Evolutionary conservation across 2,797 vertebrate species (phyloP).

Genomic region (Xenops minutus): DNA sequence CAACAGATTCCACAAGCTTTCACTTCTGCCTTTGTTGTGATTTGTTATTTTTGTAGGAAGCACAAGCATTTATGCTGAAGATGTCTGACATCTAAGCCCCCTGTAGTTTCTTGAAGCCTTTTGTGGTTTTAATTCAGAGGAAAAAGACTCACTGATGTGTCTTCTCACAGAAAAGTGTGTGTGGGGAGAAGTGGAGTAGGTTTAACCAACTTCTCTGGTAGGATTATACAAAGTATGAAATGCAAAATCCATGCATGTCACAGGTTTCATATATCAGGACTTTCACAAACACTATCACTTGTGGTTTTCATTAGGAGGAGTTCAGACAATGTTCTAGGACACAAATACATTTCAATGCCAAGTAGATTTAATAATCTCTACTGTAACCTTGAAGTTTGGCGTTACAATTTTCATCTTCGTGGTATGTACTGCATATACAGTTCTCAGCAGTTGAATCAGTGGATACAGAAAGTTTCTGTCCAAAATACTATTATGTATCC

Average conservation of each 20-base stretch:
- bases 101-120: background rate
- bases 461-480: background rate
- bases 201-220: background rate
- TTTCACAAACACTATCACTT: background rate
- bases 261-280: background rate
- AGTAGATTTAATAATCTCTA: background rate
- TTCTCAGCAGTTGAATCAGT: background rate
- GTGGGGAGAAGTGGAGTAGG: too few species aligned
- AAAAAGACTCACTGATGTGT: background rate
- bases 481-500: background rate
- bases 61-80: background rate
- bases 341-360: background rate
- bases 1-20: background rate
- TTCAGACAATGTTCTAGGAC: background rate
- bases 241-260: background rate
- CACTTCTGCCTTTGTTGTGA: background rate
- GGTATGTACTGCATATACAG: background rate
- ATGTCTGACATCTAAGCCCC: background rate
- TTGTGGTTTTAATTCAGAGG: background rate
- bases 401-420: background rate
- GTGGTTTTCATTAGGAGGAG: background rate
- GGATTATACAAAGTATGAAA: background rate
- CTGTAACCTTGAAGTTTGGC: background rate
- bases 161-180: background rate
- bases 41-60: background rate